Base-by-base conservation (phyloP, 2,113 vertebrate genomes). In the Entelurus aequoreus region DNA sequence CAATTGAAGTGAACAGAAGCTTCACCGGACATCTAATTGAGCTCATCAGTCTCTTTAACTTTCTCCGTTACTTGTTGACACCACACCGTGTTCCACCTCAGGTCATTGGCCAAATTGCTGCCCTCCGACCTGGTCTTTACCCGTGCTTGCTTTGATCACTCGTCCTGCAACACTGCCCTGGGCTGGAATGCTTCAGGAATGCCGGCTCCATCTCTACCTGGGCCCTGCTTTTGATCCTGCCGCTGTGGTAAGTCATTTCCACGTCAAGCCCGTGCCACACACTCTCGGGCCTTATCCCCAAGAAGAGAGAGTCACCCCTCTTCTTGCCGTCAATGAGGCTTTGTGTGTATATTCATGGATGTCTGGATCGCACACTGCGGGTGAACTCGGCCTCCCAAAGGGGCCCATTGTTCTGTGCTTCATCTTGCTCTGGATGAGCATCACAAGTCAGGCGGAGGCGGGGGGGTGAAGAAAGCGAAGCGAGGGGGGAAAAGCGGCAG, bases 301-400 rank as follows among this genome's bases (percentile, higher is more conserved):
- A 16, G 16, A 59, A 54, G n/a, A 46, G 42, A 46, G 42, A 46
- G 42, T 46, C 63, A 66, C 47, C 72, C 60, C n/a, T 66, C 37
- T 63, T 48, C 67, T 65, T 65, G 59, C 76, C 78, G 60, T 93
- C 89, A 93, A 90, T 91, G 89, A 84, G 76, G 81, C 87, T 89
- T 91, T 92, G 90, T 93, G 87, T 89, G 84, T 84, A 71, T 75
- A 71, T 86, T 87, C 77, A 81, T 85, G 86, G 82, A 86, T 86
- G 84, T 82, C 83, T 66, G 49, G 47, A 44, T 74, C 80, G 61
- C 81, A 87, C 85, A 75, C n/a, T 80, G 85, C 77, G 72, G 70
- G 44, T 90, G 75, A 83, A 77, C 80, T 82, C 77, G 40, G 73
- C 70, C 71, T 90, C 87, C 92, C 48, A 77, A 92, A 81, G 76